Conservation (phyloP, 2,888 invertebrate genomes). For the Pollenia labialis region DNA sequence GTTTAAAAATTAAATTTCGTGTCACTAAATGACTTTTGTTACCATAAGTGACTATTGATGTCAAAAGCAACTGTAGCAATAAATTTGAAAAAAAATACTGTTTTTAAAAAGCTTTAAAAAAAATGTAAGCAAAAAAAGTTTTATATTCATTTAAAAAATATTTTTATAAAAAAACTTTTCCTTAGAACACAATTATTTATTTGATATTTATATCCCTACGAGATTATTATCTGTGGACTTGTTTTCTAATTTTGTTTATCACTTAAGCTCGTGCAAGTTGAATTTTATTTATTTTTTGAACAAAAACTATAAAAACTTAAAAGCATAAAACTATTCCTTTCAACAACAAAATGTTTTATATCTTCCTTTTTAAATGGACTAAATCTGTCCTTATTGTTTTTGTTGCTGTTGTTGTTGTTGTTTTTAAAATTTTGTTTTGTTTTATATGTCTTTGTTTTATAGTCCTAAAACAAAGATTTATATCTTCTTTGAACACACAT, state of each 20-base stretch:
- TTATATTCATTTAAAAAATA: no score
- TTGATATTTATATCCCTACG: neutral
- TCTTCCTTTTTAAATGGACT: conserved; percentile 12
- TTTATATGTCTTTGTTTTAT: conserved; percentile 37
- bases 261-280: neutral
- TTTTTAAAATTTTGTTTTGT: conserved; percentile 2
- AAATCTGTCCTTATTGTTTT: conserved; percentile 17
- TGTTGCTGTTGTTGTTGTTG: conserved; percentile 12
- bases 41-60: no score
- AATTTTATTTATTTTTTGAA: neutral
- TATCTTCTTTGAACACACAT: conserved; percentile 27
- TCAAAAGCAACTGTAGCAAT: no score
- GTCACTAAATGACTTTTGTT: no score
- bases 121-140: no score
- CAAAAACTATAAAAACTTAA: conserved; percentile 20
- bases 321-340: conserved; percentile 34
- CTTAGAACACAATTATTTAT: neutral
- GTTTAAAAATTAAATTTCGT: no score
- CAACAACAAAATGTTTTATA: conserved; percentile 18
- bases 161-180: no score
- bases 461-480: conserved; percentile 59
- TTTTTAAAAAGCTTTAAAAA: no score
- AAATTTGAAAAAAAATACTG: no score
- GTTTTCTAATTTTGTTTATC: neutral
- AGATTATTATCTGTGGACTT: neutral